Percentiles rank a stretch among this genome's conserved stretches.
Evolutionary conservation across 2,888 invertebrate species (phyloP).

Genomic region (Platynereis dumerilii): DNA sequence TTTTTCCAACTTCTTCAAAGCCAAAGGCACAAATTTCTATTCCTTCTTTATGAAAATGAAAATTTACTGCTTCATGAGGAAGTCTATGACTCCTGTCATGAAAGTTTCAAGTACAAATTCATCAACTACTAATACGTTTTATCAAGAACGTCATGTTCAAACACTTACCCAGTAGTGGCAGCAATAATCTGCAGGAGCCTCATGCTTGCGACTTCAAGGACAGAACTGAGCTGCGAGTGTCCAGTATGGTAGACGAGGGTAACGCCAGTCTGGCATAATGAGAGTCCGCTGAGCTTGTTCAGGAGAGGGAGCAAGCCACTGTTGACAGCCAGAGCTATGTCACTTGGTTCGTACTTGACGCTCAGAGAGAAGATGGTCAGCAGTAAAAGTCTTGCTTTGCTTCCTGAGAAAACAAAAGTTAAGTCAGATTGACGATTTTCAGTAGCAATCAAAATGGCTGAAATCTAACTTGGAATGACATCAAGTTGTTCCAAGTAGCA

Average conservation of each 20-base stretch:
- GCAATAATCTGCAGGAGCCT: conserved; percentile 69
- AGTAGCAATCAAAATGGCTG: too few relatives aligned
- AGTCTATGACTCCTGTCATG: too few relatives aligned
- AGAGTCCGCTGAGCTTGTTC: conserved; percentile 59
- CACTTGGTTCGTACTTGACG: conserved; percentile 68
- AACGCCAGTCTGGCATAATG: conserved; percentile 35
- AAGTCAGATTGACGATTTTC: too few relatives aligned
- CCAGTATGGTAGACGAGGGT: conserved; percentile 39
- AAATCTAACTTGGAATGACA: too few relatives aligned
- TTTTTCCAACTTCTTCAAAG: too few relatives aligned
- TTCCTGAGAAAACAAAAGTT: not conserved
- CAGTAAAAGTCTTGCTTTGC: conserved; percentile 64
- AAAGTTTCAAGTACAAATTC: too few relatives aligned
- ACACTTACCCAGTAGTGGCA: conserved; percentile 68
- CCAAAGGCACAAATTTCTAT: too few relatives aligned
- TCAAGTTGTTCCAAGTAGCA: too few relatives aligned
- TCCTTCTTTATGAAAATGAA: too few relatives aligned
- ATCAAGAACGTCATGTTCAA: too few relatives aligned
- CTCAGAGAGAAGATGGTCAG: conserved; percentile 69
- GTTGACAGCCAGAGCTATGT: conserved; percentile 69
- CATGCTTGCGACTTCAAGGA: conserved; percentile 65
- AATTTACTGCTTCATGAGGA: too few relatives aligned
- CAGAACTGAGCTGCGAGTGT: conserved; percentile 44
- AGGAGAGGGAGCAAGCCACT: conserved; percentile 68
- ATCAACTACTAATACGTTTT: too few relatives aligned